These are phyloP conservation scores for Limnephilus lunatus DNA, from an alignment of 2,888 invertebrate species.

Conservation along the genomic window DNA sequence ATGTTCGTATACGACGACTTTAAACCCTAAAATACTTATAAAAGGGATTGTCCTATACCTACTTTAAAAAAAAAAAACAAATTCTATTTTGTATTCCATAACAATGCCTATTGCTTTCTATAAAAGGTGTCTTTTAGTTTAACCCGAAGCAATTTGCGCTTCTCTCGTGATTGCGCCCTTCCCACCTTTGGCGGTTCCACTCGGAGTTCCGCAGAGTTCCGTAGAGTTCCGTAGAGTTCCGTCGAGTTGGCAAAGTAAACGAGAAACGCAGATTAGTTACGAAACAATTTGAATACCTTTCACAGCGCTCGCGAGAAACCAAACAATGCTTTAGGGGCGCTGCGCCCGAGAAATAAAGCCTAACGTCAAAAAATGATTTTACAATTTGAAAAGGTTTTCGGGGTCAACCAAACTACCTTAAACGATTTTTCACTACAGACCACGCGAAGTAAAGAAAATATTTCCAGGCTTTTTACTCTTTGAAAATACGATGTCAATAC, in stretches of 20 bases:
- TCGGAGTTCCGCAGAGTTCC: background rate
- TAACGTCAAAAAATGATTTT: background rate
- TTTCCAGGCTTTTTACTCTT: background rate
- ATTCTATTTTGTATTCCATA: background rate
- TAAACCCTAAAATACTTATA: background rate
- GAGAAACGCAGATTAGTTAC: constrained; percentile 23
- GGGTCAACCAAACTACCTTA: background rate
- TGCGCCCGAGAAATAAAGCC: background rate
- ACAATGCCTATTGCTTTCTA: background rate
- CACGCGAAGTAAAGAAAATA: background rate
- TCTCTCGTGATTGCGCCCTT: background rate
- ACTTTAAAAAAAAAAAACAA: background rate
- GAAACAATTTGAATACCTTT: constrained; percentile 46
- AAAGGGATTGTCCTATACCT: background rate
- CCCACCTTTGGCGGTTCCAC: background rate
- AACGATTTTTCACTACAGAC: background rate
- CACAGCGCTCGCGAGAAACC: background rate
- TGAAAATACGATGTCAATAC: background rate
- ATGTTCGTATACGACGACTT: background rate
- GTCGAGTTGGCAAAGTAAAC: constrained; percentile 12
- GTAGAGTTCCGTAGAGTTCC: background rate
- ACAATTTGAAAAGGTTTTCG: constrained; percentile 1
- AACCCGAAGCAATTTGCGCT: background rate
- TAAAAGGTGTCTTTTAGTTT: background rate
- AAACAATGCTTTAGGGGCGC: background rate